Conservation (phyloP, 2,797 vertebrate genomes). For the Sciurus vulgaris region DNA sequence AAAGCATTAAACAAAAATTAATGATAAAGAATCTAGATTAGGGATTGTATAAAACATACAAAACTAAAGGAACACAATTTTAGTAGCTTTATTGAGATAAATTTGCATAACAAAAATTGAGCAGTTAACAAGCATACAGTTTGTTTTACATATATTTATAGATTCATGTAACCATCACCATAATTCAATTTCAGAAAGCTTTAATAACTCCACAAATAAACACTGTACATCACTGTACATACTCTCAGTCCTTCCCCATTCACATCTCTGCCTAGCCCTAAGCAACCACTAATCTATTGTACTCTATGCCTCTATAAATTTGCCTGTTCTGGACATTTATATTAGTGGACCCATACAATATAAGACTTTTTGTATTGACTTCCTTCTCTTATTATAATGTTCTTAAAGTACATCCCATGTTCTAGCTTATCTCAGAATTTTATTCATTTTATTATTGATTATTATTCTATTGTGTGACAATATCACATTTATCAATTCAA, state of each 20-base stretch:
- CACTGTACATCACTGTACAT: accelerated
- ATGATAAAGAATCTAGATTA: not conserved
- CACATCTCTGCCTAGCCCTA: not conserved
- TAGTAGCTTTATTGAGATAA: not conserved
- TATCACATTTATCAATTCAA: not conserved
- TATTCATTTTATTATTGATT: not conserved
- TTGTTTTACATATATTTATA: not conserved
- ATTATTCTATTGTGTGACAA: not conserved
- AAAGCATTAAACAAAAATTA: not conserved
- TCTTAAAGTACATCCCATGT: not conserved
- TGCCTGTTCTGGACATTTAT: not conserved
- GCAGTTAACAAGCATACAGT: not conserved
- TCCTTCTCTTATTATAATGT: not conserved
- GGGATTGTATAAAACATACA: not conserved
- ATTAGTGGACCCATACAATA: not conserved
- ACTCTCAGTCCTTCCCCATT: not conserved
- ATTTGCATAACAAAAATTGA: not conserved
- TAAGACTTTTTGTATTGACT: not conserved
- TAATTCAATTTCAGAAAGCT: not conserved
- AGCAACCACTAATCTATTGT: not conserved
- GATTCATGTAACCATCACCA: not conserved
- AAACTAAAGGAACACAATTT: not conserved
- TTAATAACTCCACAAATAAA: not conserved
- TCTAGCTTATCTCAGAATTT: not conserved
- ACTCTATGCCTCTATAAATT: not conserved